Evolutionary conservation across 2,797 vertebrate genomes (phyloP).

Genomic region (Danio tinwini): DNA sequence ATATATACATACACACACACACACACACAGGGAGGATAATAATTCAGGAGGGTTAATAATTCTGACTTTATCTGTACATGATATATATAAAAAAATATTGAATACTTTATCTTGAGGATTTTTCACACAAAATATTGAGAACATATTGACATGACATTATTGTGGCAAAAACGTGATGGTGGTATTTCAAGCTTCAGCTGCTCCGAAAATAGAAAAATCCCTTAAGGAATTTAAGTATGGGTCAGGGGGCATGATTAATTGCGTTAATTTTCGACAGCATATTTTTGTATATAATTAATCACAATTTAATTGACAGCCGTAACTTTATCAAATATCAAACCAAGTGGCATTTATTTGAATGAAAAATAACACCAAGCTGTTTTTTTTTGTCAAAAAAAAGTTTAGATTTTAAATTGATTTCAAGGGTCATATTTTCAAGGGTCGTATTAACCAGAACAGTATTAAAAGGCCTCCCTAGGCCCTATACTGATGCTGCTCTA

Average conservation of each 20-base stretch:
- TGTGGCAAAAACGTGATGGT: not conserved
- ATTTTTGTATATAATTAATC: slow-evolving; percentile 8
- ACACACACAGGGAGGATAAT: too few relatives aligned
- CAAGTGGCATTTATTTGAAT: slow-evolving; percentile 9
- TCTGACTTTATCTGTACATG: too few relatives aligned
- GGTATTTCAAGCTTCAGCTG: slow-evolving; percentile 24
- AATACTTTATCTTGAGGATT: not conserved
- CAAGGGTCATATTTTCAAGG: too few relatives aligned
- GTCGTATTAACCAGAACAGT: too few relatives aligned
- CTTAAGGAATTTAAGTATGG: not conserved
- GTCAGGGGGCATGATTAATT: slow-evolving; percentile 32
- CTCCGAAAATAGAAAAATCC: not conserved
- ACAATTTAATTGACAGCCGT: not conserved
- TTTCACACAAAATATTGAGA: not conserved
- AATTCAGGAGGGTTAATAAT: too few relatives aligned
- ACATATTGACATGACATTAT: not conserved
- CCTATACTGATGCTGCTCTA: too few relatives aligned
- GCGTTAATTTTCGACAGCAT: not conserved
- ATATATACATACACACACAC: too few relatives aligned
- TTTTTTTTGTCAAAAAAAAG: not conserved
- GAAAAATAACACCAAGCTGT: not conserved
- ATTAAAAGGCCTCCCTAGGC: too few relatives aligned
- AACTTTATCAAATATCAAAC: slow-evolving; percentile 13
- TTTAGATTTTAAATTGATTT: not conserved
- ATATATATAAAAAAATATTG: too few relatives aligned